phyloP scores from a whole-genome alignment of 2,797 vertebrate genomes.

The Scolopax rusticola region DNA sequence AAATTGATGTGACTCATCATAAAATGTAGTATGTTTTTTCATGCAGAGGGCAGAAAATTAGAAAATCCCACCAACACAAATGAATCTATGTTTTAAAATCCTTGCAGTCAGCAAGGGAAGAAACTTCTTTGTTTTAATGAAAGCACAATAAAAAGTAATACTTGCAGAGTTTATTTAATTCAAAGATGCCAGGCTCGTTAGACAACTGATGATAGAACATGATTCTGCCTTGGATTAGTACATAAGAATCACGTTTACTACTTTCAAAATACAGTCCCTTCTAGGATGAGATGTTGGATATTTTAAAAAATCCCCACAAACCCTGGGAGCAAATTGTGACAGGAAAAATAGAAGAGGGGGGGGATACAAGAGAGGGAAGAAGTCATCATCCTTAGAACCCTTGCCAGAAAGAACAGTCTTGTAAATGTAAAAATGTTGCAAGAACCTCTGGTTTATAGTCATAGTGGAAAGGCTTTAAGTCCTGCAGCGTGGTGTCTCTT shows the following conservation, averaged over 20 bases:
- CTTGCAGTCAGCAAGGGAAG: neutral
- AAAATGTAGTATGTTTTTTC: neutral
- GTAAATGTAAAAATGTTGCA: neutral
- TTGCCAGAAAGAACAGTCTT: neutral
- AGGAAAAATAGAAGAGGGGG: neutral
- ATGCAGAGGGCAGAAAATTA: neutral
- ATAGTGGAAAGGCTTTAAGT: neutral
- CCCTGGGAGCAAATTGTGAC: neutral
- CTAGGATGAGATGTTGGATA: neutral
- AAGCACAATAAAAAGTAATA: conserved; percentile 50
- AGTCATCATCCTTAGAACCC: neutral
- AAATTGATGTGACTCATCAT: neutral
- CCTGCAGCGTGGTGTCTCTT: neutral
- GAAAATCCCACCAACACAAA: neutral
- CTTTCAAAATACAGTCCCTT: neutral
- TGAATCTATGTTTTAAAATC: neutral
- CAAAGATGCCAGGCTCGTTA: conserved; percentile 1
- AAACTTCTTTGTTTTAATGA: conserved; percentile 42
- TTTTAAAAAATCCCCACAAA: neutral
- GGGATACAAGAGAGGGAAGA: neutral
- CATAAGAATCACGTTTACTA: neutral
- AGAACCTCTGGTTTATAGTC: neutral
- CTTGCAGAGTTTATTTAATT: conserved; percentile 49
- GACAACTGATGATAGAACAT: neutral
- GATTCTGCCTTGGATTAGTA: neutral